phyloP scores from a whole-genome alignment of 2,888 invertebrate species.

The Microctonus aethiopoides region DNA sequence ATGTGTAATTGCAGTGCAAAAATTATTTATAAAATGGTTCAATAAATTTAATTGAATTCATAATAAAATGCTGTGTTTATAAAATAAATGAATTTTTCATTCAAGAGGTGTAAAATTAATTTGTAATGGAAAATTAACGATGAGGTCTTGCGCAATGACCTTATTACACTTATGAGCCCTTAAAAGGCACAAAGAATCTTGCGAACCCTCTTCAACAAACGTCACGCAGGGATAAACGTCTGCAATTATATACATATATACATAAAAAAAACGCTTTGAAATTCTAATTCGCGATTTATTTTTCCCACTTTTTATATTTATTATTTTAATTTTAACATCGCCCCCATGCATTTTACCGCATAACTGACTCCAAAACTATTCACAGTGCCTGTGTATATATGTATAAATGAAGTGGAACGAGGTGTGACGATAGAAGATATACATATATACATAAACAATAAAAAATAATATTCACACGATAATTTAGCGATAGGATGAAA shows the following conservation, averaged over 20 bases:
- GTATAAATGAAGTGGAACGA: conserved; percentile 40
- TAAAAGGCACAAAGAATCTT: conserved; percentile 12
- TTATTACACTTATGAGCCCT: conserved; percentile 30
- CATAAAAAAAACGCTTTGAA: conserved; percentile 46
- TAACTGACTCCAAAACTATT: conserved; percentile 20
- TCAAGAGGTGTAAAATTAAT: conserved; percentile 13
- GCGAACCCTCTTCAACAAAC: conserved; percentile 24
- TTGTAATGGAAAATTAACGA: conserved; percentile 40
- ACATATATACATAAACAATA: no score
- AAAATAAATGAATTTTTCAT: no score
- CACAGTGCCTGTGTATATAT: not conserved
- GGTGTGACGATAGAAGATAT: conserved; percentile 38
- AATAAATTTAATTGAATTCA: not conserved
- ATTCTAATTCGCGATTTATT: conserved; percentile 47
- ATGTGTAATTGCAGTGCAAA: no score
- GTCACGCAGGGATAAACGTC: conserved; percentile 58
- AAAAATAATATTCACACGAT: conserved; percentile 17
- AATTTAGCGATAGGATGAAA: not conserved
- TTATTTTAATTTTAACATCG: not conserved
- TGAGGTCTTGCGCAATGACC: conserved; percentile 42
- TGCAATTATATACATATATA: conserved; percentile 50
- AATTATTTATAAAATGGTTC: no score
- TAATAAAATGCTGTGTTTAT: no score
- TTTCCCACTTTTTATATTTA: not conserved
- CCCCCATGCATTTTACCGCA: conserved; percentile 6